Evolutionary conservation across 2,797 vertebrate genomes (phyloP).

Genomic region (Sparidentex hasta): DNA sequence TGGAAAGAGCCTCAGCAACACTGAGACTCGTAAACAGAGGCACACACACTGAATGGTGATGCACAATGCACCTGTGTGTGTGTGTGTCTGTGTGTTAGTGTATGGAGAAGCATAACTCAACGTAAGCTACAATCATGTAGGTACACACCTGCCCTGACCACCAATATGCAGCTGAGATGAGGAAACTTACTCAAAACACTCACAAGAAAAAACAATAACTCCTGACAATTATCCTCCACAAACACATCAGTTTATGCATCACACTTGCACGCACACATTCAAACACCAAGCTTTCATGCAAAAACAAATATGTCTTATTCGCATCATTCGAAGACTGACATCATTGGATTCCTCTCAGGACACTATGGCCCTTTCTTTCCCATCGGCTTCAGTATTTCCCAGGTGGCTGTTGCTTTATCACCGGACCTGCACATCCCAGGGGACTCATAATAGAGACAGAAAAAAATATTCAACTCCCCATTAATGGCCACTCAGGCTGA

Average conservation of each 20-base stretch:
- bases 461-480: constrained; percentile 51
- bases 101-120: constrained; percentile 1
- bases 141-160: constrained; percentile 10
- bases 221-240: constrained; percentile 16
- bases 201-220: constrained; percentile 32
- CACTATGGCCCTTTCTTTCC: constrained; percentile 56
- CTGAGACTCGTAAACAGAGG: constrained; percentile 46
- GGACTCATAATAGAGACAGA: constrained; percentile 62
- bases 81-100: background rate
- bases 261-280: background rate
- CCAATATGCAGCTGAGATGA: background rate
- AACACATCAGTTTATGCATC: constrained; percentile 13
- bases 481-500: constrained; percentile 66
- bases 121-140: constrained; percentile 9
- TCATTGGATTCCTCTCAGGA: constrained; percentile 60
- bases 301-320: constrained; percentile 38
- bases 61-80: background rate
- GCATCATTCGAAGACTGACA: constrained; percentile 47
- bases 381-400: constrained; percentile 72
- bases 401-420: constrained; percentile 77
- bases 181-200: background rate
- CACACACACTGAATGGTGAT: constrained; percentile 31
- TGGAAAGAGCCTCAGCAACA: constrained; percentile 33
- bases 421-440: constrained; percentile 47
- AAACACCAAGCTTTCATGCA: constrained; percentile 23